Conservation (phyloP, 2,113 vertebrate species). For the Platysteira castanea region DNA sequence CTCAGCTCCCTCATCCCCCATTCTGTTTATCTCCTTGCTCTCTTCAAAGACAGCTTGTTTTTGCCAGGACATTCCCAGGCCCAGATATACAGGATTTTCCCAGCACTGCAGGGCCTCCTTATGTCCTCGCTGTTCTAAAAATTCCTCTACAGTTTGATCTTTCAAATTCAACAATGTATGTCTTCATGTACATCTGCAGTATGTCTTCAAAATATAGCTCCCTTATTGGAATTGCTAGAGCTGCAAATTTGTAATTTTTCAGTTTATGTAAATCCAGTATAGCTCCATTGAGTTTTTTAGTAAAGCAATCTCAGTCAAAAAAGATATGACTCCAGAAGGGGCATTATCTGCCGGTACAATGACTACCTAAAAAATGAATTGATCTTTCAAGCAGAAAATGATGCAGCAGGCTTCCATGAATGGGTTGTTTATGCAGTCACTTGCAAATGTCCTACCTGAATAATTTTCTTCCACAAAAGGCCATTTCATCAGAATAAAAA, state of each 20-base stretch:
- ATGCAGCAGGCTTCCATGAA: neutral
- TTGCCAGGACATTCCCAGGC: too few species aligned
- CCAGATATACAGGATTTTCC: too few species aligned
- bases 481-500: neutral
- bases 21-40: too few species aligned
- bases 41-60: too few species aligned
- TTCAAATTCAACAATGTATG: neutral
- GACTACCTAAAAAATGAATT: neutral
- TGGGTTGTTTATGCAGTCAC: neutral
- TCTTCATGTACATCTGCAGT: neutral
- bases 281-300: neutral
- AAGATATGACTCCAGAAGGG: neutral
- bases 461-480: neutral
- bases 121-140: too few species aligned
- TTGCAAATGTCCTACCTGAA: neutral
- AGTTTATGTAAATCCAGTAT: neutral
- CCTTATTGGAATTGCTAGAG: neutral
- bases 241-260: neutral
- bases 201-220: neutral
- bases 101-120: too few species aligned
- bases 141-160: neutral
- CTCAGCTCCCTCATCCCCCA: too few species aligned
- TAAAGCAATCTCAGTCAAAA: neutral
- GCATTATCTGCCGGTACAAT: neutral
- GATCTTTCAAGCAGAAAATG: neutral